These are phyloP conservation scores for Eupeodes luniger DNA, from an alignment of 2,888 invertebrate species.

Conservation along the genomic window DNA sequence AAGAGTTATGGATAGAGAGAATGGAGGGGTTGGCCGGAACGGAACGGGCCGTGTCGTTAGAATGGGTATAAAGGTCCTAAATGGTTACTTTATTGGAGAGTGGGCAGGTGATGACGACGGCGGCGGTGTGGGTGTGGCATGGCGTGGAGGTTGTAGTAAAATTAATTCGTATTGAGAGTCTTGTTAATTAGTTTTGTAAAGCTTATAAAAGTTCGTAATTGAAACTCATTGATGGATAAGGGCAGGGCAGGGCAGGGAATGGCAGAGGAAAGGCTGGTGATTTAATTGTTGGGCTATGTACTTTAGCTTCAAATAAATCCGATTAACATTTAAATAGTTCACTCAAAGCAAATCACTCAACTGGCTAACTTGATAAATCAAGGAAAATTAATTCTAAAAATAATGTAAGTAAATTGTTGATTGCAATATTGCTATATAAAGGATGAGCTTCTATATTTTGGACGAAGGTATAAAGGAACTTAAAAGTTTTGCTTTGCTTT, in stretches of 20 bases:
- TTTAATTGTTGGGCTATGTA: constrained; percentile 58
- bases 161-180: constrained; percentile 65
- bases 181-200: constrained; percentile 65
- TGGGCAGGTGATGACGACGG: not conserved
- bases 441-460: not conserved
- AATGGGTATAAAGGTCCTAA: constrained; percentile 3
- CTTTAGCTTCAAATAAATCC: constrained; percentile 50
- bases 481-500: not conserved
- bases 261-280: constrained; percentile 6
- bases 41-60: not conserved
- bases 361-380: constrained; percentile 24
- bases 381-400: constrained; percentile 22
- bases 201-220: constrained; percentile 67
- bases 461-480: not conserved
- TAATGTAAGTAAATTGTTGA: constrained; percentile 27
- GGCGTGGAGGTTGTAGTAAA: not conserved
- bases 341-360: constrained; percentile 11
- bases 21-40: not conserved
- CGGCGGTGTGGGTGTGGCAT: not conserved
- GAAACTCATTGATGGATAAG: constrained; percentile 58
- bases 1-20: not conserved
- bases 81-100: constrained; percentile 34
- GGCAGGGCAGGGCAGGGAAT: no score
- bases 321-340: constrained; percentile 64
- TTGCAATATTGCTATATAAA: constrained; percentile 4